Conservation (phyloP, 2,888 invertebrate genomes). For the Torymus texanus region DNA sequence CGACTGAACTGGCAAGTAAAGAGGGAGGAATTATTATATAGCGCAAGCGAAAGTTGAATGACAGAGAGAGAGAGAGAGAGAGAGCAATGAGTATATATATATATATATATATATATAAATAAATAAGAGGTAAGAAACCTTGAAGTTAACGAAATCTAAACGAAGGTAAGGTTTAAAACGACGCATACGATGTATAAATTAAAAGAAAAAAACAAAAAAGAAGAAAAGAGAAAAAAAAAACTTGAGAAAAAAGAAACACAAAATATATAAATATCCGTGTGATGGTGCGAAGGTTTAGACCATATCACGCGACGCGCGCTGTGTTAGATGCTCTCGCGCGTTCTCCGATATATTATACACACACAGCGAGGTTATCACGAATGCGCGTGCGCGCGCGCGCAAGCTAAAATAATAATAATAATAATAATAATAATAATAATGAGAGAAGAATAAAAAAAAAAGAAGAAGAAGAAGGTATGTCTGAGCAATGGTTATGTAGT, state of each 20-base stretch:
- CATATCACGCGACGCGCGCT: constrained; percentile 68
- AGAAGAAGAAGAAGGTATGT: constrained; percentile 20
- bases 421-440: neutral
- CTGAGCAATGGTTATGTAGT: constrained; percentile 39
- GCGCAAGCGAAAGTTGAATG: neutral
- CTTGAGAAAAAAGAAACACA: no score
- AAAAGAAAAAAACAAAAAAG: neutral
- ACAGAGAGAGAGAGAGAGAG: neutral
- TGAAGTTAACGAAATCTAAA: constrained; percentile 31
- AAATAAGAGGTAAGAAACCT: constrained; percentile 24
- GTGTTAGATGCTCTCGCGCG: no score
- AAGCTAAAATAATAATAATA: constrained; percentile 32
- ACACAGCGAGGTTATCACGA: no score
- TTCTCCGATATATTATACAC: no score
- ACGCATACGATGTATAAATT: constrained; percentile 59
- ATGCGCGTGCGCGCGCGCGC: constrained; percentile 56
- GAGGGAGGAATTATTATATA: neutral
- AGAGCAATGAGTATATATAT: constrained; percentile 8
- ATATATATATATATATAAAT: no score
- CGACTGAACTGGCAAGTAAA: neutral
- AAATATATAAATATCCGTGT: no score
- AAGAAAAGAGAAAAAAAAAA: no score
- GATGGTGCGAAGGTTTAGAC: constrained; percentile 61
- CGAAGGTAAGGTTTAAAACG: constrained; percentile 50
- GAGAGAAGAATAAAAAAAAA: constrained; percentile 25